Percentiles rank a stretch among this genome's conserved stretches.
phyloP scores from a whole-genome alignment of 2,888 invertebrate genomes.

The Trachelus iudaicus region DNA sequence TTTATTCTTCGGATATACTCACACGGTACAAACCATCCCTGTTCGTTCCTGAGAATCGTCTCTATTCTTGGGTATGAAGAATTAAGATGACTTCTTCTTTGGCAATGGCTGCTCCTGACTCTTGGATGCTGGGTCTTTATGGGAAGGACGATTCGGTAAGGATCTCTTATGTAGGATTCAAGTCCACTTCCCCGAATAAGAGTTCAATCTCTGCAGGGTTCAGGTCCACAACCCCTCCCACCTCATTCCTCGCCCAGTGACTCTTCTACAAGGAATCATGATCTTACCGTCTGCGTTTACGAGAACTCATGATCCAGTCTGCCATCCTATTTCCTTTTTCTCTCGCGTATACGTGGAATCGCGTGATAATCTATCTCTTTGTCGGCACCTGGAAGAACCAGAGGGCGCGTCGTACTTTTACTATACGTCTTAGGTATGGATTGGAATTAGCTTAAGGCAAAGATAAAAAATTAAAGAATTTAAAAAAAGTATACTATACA shows the following conservation, averaged over 20 bases:
- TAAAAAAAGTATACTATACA: neutral
- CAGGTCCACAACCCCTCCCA: neutral
- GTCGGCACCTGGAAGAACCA: slow-evolving; percentile 4
- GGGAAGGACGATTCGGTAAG: neutral
- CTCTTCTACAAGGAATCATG: slow-evolving; percentile 4
- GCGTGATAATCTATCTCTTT: slow-evolving; percentile 18
- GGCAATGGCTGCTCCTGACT: neutral
- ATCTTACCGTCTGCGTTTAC: neutral
- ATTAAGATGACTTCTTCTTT: neutral
- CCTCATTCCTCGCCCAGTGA: neutral
- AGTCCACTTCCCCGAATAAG: neutral
- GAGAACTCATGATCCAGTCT: slow-evolving; percentile 3
- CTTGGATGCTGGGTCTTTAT: neutral
- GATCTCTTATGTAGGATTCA: neutral
- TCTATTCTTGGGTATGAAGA: neutral
- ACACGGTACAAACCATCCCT: neutral
- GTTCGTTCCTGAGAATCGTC: neutral
- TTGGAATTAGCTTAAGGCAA: neutral
- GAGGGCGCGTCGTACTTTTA: neutral
- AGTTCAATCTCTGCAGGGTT: slow-evolving; percentile 1
- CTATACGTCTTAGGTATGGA: neutral
- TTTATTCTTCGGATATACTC: neutral
- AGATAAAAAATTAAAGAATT: neutral
- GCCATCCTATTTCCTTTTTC: slow-evolving; percentile 6
- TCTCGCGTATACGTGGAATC: slow-evolving; percentile 11